phyloP scores from a whole-genome alignment of 2,888 invertebrate species.

The Caenorhabditis sp. region DNA sequence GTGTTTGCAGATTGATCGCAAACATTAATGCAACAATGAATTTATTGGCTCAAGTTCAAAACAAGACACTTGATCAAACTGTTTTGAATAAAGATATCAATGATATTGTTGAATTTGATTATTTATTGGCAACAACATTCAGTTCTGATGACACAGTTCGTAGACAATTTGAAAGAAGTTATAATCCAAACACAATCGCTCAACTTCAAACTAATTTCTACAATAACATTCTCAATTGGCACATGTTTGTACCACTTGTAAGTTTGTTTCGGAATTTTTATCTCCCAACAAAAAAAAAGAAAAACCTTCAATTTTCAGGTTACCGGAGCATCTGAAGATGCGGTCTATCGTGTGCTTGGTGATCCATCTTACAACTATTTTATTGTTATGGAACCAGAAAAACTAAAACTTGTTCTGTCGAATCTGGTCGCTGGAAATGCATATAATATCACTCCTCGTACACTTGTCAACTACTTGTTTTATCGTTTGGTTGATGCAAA shows the following conservation, averaged over 20 bases:
- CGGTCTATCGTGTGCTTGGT: constrained; percentile 14
- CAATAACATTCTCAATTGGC: constrained; percentile 35
- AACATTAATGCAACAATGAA: constrained; percentile 35
- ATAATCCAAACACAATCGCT: constrained; percentile 52
- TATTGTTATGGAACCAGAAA: constrained; percentile 43
- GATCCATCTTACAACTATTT: constrained; percentile 26
- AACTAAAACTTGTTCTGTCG: constrained; percentile 22
- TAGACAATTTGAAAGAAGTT: constrained; percentile 55
- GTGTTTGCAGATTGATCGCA: constrained; percentile 6
- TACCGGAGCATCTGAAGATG: constrained; percentile 26
- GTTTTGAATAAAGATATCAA: constrained; percentile 40
- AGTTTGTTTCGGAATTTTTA: too few relatives aligned
- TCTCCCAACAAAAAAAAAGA: too few relatives aligned
- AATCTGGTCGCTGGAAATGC: constrained; percentile 11
- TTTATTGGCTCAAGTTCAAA: constrained; percentile 34
- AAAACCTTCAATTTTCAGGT: constrained; percentile 1
- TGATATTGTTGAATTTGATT: constrained; percentile 58
- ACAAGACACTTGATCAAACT: constrained; percentile 32
- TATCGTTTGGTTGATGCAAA: constrained; percentile 47
- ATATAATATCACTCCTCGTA: constrained; percentile 39
- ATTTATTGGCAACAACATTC: constrained; percentile 51
- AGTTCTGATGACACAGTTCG: constrained; percentile 56
- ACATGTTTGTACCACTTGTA: constrained; percentile 40
- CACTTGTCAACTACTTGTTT: constrained; percentile 52
- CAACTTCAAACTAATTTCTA: constrained; percentile 19